Percentiles rank a stretch among this genome's conserved stretches.
Evolutionary conservation across 1,140 invertebrate genomes (phyloP).

Genomic region (Diachasma alloeum): DNA sequence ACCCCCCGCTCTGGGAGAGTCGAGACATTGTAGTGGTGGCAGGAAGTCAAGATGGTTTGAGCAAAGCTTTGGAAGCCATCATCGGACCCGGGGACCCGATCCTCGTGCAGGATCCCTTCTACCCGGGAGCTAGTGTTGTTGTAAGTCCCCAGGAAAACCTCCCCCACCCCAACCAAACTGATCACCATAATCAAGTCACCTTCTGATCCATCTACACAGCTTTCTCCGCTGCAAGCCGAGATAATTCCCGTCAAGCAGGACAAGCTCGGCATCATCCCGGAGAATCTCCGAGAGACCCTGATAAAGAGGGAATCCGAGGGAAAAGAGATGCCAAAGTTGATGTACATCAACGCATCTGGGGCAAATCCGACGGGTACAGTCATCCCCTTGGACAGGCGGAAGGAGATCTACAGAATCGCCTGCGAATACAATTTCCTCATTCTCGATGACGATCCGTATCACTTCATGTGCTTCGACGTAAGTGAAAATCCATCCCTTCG

Average conservation of each 20-base stretch:
- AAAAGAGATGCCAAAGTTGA: constrained; percentile 69
- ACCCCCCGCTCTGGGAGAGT: constrained; percentile 71
- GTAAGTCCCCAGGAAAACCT: constrained; percentile 65
- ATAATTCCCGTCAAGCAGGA: constrained; percentile 66
- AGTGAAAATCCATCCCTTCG: constrained; percentile 34
- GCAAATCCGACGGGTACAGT: constrained; percentile 77
- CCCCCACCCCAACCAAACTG: too few relatives aligned
- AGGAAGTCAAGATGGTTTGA: constrained; percentile 80
- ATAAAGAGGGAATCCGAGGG: constrained; percentile 60
- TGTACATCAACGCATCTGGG: constrained; percentile 71
- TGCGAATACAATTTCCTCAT: constrained; percentile 81
- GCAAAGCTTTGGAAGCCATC: constrained; percentile 75
- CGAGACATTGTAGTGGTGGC: constrained; percentile 74
- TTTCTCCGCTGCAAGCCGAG: constrained; percentile 64
- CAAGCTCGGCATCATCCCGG: constrained; percentile 64
- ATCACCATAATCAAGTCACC: neutral
- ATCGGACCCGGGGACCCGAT: constrained; percentile 74
- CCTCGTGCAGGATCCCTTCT: constrained; percentile 75
- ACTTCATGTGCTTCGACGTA: constrained; percentile 75
- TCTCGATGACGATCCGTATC: constrained; percentile 85
- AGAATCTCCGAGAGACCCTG: constrained; percentile 58
- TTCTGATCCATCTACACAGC: constrained; percentile 44
- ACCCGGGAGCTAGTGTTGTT: constrained; percentile 74
- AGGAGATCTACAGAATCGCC: constrained; percentile 78
- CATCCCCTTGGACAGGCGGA: constrained; percentile 71